phyloP scores from a whole-genome alignment of 2,113 vertebrate species.

The Nasalis larvatus region DNA sequence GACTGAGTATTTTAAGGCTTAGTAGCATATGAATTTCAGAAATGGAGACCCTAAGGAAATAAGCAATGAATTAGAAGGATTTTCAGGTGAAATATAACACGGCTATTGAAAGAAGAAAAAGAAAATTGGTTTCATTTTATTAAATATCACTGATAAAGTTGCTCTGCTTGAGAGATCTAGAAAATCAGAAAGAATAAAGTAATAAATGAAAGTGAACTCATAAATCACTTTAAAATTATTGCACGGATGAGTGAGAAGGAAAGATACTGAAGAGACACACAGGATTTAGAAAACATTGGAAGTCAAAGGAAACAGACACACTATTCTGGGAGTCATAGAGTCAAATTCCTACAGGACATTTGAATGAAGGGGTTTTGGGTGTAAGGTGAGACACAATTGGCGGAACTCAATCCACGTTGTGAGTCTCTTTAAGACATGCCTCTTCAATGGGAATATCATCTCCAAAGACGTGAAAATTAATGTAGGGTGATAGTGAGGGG shows the following conservation, averaged over 20 bases:
- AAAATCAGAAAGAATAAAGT: slow-evolving; percentile 45
- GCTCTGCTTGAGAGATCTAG: neutral
- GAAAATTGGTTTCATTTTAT: slow-evolving; percentile 49
- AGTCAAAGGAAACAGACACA: neutral
- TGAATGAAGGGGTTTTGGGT: neutral
- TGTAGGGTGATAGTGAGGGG: neutral
- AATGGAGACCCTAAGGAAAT: slow-evolving; percentile 61
- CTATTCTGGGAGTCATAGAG: too few species aligned
- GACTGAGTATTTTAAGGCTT: slow-evolving; percentile 44
- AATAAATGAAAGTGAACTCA: slow-evolving; percentile 24
- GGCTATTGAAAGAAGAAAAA: slow-evolving; percentile 58
- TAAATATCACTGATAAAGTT: slow-evolving; percentile 36
- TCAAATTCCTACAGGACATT: neutral
- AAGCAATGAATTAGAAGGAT: slow-evolving; percentile 64
- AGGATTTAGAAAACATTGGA: neutral
- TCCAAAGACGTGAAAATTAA: neutral
- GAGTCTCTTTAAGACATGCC: neutral
- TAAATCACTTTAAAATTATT: slow-evolving; percentile 20
- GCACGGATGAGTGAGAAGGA: neutral
- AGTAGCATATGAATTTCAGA: slow-evolving; percentile 62
- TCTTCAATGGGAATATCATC: neutral
- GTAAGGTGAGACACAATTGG: neutral
- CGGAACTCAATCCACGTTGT: neutral
- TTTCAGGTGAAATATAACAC: slow-evolving; percentile 62
- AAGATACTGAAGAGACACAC: neutral